Conservation (phyloP, 2,888 invertebrate species). For the Venusia cambrica region DNA sequence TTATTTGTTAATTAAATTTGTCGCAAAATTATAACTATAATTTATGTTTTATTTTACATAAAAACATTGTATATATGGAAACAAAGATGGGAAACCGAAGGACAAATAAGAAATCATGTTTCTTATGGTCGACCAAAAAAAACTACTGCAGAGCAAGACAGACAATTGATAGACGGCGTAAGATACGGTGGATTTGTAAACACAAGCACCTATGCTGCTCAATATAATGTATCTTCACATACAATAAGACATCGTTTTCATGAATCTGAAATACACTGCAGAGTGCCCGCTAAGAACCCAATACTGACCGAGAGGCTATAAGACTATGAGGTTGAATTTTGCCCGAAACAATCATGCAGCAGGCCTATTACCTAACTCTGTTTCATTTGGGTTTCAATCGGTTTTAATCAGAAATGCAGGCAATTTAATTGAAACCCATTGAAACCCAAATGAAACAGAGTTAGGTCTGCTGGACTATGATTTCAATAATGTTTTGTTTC, state of each 20-base stretch:
- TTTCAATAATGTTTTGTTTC: background rate
- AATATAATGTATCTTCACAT: background rate
- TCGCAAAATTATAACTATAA: background rate
- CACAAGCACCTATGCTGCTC: constrained; percentile 1
- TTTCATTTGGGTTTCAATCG: no score
- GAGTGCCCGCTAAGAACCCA: constrained; percentile 3
- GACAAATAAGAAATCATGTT: background rate
- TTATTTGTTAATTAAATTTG: constrained; percentile 1
- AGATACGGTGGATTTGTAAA: background rate
- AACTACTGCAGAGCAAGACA: constrained; percentile 5
- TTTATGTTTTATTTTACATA: no score
- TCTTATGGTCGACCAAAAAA: constrained; percentile 1
- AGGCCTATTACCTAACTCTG: no score
- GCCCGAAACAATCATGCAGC: background rate
- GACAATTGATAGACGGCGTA: constrained; percentile 5
- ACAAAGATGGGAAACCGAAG: constrained; percentile 1
- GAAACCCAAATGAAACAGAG: no score
- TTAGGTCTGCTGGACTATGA: no score
- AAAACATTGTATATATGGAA: background rate
- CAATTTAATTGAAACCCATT: no score
- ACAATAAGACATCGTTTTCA: constrained; percentile 4
- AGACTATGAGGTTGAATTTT: background rate
- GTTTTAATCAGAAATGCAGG: no score
- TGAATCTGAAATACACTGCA: constrained; percentile 1
- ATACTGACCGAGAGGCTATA: constrained; percentile 3